Percentiles rank a stretch among this genome's conserved stretches.
phyloP scores from a whole-genome alignment of 2,113 vertebrate species.

The Oxyura jamaicensis region DNA sequence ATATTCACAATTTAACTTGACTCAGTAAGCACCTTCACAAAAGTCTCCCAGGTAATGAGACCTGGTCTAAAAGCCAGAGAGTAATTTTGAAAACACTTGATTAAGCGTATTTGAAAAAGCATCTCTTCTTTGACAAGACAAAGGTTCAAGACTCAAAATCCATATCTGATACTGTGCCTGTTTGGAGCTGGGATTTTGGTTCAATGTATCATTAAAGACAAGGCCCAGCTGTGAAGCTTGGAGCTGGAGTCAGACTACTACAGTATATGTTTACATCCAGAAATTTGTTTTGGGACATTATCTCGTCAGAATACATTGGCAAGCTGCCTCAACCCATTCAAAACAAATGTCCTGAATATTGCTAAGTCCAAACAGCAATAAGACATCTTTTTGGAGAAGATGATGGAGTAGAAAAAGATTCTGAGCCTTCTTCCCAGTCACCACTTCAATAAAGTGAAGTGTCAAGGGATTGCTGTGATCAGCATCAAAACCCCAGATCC shows the following conservation, averaged over 20 bases:
- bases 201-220: neutral
- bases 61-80: neutral
- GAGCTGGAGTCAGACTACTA: constrained; percentile 27
- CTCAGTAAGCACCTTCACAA: neutral
- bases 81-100: neutral
- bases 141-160: neutral
- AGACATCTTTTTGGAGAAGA: neutral
- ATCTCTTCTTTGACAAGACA: neutral
- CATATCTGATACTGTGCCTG: neutral
- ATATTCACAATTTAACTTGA: neutral
- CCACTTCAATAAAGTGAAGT: constrained; percentile 1
- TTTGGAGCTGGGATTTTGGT: constrained; percentile 19
- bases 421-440: neutral
- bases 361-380: constrained; percentile 5
- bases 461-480: neutral
- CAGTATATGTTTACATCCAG: constrained; percentile 51
- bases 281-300: constrained; percentile 16
- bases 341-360: constrained; percentile 8
- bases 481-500: neutral
- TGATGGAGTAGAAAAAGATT: neutral
- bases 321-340: neutral
- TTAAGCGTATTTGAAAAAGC: neutral
- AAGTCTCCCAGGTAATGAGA: neutral
- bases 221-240: constrained; percentile 48
- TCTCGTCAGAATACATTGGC: constrained; percentile 61